Base-by-base conservation (phyloP, 2,888 invertebrate genomes). In the Caenorhabditis sp. region DNA sequence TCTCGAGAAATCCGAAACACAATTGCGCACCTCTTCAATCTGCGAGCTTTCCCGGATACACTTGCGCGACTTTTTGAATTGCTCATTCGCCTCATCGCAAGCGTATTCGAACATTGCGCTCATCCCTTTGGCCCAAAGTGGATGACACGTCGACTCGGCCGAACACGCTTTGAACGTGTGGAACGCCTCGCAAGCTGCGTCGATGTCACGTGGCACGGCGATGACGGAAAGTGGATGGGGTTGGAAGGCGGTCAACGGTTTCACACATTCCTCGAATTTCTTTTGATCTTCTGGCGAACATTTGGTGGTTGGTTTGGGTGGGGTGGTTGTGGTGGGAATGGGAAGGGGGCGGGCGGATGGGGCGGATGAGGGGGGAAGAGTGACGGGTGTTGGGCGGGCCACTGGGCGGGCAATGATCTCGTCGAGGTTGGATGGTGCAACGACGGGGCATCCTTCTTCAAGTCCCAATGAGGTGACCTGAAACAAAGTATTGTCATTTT, bases 21-120 rank as follows among this genome's bases (percentile, higher is more conserved):
- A 86, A 17, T 76, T 71, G 23, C 81, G 76, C n/a, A 84, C 77
- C 75, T 83, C 59, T 10, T 74, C 67, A 4, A 67, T 12, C 36
- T 61, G 25, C 0, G 71, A 72, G 4, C 69, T 65, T 64, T 71
- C 76, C 10, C 68, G 61, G 26, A 76, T 72, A 49, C 70, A 77
- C 20, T 70, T 67, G n/a, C 73, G 54, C 20, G 82, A 83, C 63
- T 84, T 72, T 59, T 76, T 78, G 74, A 83, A 86, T 36, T 75
- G 68, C 23, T 66, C 71, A 50, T 76, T 73, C 20, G 85, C 84
- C 50, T 81, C 83, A 26, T 83, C 82, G 52, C 86, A 86, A 14
- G 86, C 85, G 53, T 63, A 86, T 50, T 84, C 84, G 70, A 86
- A 86, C 86, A 86, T 86, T 50, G 85, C 86, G n/a, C 72, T 70